Conservation (phyloP, 1,140 invertebrate genomes). For the Polypedilum pembai region DNA sequence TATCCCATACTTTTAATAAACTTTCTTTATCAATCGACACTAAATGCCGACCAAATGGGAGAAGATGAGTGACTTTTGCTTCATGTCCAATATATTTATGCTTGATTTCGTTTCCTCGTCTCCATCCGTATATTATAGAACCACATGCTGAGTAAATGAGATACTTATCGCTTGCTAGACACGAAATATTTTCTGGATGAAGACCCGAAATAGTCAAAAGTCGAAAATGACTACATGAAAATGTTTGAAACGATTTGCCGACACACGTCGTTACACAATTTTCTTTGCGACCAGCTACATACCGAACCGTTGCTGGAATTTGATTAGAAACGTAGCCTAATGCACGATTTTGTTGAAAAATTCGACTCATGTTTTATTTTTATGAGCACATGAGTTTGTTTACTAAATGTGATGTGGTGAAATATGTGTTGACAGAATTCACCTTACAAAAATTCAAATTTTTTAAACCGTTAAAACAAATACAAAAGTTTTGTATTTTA, state of each 20-base stretch:
- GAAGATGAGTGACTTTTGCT: slow-evolving; percentile 61
- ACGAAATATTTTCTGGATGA: slow-evolving; percentile 75
- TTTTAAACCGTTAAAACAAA: too few relatives aligned
- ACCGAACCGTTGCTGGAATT: slow-evolving; percentile 75
- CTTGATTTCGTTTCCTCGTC: slow-evolving; percentile 75
- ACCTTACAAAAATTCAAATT: too few relatives aligned
- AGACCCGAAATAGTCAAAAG: slow-evolving; percentile 73
- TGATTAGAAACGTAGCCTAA: slow-evolving; percentile 91
- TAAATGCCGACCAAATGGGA: slow-evolving; percentile 80
- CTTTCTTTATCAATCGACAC: slow-evolving; percentile 77
- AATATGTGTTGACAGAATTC: too few relatives aligned
- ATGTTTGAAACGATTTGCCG: slow-evolving; percentile 86
- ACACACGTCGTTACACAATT: slow-evolving; percentile 83
- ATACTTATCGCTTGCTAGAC: slow-evolving; percentile 67
- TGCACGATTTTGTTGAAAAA: slow-evolving; percentile 75
- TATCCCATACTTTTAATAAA: slow-evolving; percentile 76
- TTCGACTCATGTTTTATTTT: slow-evolving; percentile 51
- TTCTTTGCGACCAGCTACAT: slow-evolving; percentile 77
- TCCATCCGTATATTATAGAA: slow-evolving; percentile 77
- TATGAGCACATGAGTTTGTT: too few relatives aligned
- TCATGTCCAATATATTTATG: slow-evolving; percentile 75
- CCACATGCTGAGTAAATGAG: slow-evolving; percentile 78
- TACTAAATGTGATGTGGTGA: too few relatives aligned
- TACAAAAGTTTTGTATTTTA: too few relatives aligned
- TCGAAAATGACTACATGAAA: slow-evolving; percentile 73